Conservation (phyloP, 2,888 invertebrate species). For the Sarcophaga subvicina region DNA sequence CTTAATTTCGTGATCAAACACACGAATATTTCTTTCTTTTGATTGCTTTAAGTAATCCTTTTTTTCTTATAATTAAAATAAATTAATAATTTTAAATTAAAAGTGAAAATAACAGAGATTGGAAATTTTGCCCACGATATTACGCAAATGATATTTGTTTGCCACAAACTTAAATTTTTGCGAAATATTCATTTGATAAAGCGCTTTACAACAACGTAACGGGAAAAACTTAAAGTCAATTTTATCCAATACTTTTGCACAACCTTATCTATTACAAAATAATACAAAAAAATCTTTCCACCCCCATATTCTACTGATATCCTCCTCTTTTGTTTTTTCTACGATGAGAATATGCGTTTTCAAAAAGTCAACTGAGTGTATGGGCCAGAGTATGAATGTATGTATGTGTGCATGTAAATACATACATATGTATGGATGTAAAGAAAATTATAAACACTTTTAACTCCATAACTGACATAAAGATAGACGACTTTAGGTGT, state of each 20-base stretch:
- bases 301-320: not conserved
- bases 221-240: not conserved
- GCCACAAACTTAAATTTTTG: too few relatives aligned
- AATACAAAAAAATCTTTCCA: not conserved
- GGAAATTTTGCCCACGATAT: too few relatives aligned
- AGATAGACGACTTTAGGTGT: conserved; percentile 70
- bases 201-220: not conserved
- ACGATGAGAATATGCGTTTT: not conserved
- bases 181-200: too few relatives aligned
- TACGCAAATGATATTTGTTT: too few relatives aligned
- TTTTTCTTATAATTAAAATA: too few relatives aligned
- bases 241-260: not conserved
- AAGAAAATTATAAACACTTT: not conserved
- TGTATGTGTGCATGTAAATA: too few relatives aligned
- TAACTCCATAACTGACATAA: conserved; percentile 53
- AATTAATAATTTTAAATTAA: too few relatives aligned
- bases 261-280: not conserved
- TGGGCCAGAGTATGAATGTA: not conserved
- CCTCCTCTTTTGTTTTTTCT: not conserved
- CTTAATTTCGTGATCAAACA: too few relatives aligned
- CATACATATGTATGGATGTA: not conserved
- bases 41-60: too few relatives aligned
- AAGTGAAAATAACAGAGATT: too few relatives aligned
- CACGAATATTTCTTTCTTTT: too few relatives aligned
- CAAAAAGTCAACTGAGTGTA: not conserved